Percentiles rank a stretch among this genome's conserved stretches.
phyloP scores from a whole-genome alignment of 2,797 vertebrate species.

The Anniella stebbinsi region DNA sequence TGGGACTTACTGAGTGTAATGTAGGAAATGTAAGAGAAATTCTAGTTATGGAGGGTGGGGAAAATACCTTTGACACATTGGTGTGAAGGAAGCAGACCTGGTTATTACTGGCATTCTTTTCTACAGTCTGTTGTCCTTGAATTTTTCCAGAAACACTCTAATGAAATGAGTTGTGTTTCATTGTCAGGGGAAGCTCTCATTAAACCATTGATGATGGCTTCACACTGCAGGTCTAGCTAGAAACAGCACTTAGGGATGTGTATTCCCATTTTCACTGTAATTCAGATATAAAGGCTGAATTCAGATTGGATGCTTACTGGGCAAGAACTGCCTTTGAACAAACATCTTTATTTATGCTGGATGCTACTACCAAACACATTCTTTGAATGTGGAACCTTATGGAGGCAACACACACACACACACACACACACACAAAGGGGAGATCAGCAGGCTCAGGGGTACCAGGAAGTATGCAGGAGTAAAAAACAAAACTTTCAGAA shows the following conservation, averaged over 20 bases:
- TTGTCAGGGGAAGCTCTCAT: not conserved
- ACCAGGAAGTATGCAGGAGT: no score
- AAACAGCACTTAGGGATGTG: not conserved
- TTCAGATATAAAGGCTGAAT: not conserved
- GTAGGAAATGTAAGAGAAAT: conserved; percentile 43
- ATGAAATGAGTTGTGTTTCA: not conserved
- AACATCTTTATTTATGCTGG: not conserved
- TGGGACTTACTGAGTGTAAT: no score
- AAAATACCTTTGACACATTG: not conserved
- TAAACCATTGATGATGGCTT: not conserved
- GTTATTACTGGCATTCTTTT: conserved; percentile 24
- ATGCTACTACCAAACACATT: not conserved
- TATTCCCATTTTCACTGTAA: not conserved
- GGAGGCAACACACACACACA: not conserved
- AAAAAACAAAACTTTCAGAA: no score
- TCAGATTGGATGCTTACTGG: not conserved
- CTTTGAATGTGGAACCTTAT: no score
- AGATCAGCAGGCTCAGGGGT: no score
- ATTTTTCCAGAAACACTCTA: conserved; percentile 12
- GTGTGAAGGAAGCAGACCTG: not conserved
- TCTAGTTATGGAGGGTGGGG: not conserved
- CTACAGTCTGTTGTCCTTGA: not conserved
- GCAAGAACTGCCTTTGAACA: not conserved
- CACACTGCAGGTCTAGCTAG: not conserved
- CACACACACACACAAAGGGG: no score